Conservation (phyloP, 1,140 invertebrate genomes). For the Drosophila pectinifera region DNA sequence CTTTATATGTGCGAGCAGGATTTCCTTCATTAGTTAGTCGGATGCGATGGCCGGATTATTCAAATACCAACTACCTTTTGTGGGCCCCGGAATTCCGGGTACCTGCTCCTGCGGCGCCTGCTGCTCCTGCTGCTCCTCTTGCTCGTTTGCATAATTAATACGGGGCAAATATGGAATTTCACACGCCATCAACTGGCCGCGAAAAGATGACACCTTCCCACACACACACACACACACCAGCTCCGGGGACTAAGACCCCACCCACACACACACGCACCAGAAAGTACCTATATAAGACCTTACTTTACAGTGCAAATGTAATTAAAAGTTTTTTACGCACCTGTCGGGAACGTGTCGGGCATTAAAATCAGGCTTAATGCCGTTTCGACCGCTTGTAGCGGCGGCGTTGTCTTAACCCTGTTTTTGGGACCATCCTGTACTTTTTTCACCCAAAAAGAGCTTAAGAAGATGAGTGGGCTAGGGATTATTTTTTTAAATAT, state of each 20-base stretch:
- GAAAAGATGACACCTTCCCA: conserved; percentile 41
- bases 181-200: conserved; percentile 52
- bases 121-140: background rate
- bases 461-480: background rate
- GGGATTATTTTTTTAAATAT: background rate
- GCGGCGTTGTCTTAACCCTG: conserved; percentile 12
- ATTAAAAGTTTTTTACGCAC: conserved; percentile 69
- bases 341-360: conserved; percentile 60
- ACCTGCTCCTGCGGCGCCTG: conserved; percentile 43
- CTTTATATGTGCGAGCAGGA: conserved; percentile 10
- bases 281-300: conserved; percentile 14
- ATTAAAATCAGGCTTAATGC: conserved; percentile 56
- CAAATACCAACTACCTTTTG: conserved; percentile 70
- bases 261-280: background rate
- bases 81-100: conserved; percentile 47
- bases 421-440: background rate
- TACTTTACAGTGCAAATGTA: conserved; percentile 77
- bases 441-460: background rate
- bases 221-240: conserved; percentile 1
- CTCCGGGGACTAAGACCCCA: conserved; percentile 6
- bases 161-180: conserved; percentile 48
- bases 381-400: conserved; percentile 31
- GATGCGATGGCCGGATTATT: conserved; percentile 58
- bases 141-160: conserved; percentile 61
- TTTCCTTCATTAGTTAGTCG: conserved; percentile 55